A percentile compares a stretch with the other conserved stretches of the same genome.
phyloP scores from a whole-genome alignment of 2,888 invertebrate genomes.

The Mallateleia sp. region DNA sequence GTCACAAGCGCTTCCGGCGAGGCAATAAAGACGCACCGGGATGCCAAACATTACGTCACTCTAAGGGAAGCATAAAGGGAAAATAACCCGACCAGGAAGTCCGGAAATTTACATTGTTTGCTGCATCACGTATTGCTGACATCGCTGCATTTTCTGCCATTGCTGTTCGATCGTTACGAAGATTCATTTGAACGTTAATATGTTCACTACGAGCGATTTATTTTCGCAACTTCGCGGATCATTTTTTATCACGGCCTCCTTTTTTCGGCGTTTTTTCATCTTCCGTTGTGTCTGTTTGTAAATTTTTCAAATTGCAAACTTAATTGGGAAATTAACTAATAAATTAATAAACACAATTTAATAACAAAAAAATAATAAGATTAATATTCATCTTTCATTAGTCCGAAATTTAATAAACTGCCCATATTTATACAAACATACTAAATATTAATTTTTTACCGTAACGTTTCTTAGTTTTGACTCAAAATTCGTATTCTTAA shows the following conservation, averaged over 20 bases:
- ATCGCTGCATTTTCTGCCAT: constrained; percentile 34
- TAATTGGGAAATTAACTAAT: too few relatives aligned
- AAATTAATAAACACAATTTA: too few relatives aligned
- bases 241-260: constrained; percentile 9
- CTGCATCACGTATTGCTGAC: constrained; percentile 69
- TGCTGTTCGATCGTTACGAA: constrained; percentile 5
- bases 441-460: too few relatives aligned
- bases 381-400: too few relatives aligned
- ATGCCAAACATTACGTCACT: constrained; percentile 79
- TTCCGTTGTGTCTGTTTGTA: too few relatives aligned
- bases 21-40: constrained; percentile 80
- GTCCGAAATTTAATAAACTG: too few relatives aligned
- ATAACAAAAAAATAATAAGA: too few relatives aligned
- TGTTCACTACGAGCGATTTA: constrained; percentile 8
- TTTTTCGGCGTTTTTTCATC: too few relatives aligned
- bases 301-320: too few relatives aligned
- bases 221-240: background rate
- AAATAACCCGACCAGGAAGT: constrained; percentile 60
- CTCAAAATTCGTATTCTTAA: too few relatives aligned
- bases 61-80: constrained; percentile 56
- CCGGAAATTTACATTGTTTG: constrained; percentile 80
- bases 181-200: constrained; percentile 29
- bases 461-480: too few relatives aligned
- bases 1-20: constrained; percentile 80
- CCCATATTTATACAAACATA: too few relatives aligned